Base-by-base conservation (phyloP, 2,113 vertebrate species). In the Chloebia gouldiae region DNA sequence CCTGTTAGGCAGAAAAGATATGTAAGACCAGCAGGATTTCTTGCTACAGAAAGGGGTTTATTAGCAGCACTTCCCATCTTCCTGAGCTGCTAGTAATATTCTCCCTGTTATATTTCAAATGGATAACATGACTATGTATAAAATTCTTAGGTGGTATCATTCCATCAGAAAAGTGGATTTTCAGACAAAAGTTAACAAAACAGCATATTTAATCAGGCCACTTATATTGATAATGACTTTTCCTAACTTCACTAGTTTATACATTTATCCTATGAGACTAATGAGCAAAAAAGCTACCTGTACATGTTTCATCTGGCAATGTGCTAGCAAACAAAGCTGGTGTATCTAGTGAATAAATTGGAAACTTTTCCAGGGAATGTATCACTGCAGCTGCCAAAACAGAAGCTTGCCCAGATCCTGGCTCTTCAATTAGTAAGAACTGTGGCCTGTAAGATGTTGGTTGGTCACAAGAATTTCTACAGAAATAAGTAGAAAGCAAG, bases 341-440 rank as follows among this genome's bases (percentile, higher is more conserved):
- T 93, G 99, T 97, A 79, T 99, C 99, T 69, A 99, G 96, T 2
- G 98, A 98, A 96, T 99, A 99, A 16, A 99, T 98, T 0, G 98
- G 97, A 95, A 99, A 99, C 87, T 98, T 99, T 94, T 99, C 99
- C 93, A 99, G 97, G 57, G 98, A 95, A 13, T 99, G 98, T 60
- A 99, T 98, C 72, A 99, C 97, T 89, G 99, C 99, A 42, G 99
- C 99, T 92, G 98, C 99, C 97, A 99, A 96, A 91, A 99, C 98
- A 80, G 99, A 98, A 81, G 98, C 97, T 78, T 99, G 99, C 31
- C 99, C 99, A 14, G 98, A 98, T 75, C 98, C 99, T 22, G 98
- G 97, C 68, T 98, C 93, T 75, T 99, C 99, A 56, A 98, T 97
- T 61, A 99, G 90, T 65, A 99, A 95, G 64, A 99, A 97, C 66